phyloP scores from a whole-genome alignment of 2,888 invertebrate species.

The Eurytoma californica region DNA sequence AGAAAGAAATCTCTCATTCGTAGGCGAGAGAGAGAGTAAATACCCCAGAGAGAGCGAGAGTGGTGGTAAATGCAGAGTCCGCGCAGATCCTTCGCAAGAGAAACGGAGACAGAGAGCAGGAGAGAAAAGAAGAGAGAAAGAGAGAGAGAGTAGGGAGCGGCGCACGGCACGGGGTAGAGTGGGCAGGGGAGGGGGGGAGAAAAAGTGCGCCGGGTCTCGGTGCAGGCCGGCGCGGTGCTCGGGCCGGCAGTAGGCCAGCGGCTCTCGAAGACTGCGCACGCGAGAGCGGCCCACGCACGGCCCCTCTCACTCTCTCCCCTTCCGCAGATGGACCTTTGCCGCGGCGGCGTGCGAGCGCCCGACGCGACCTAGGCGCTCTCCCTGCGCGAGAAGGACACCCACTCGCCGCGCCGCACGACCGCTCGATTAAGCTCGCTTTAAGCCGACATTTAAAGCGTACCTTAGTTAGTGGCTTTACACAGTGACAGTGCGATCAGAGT shows the following conservation, averaged over 20 bases:
- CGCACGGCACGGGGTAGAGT: slow-evolving; percentile 25
- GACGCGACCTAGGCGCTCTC: slow-evolving; percentile 32
- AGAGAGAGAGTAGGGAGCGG: slow-evolving; percentile 38
- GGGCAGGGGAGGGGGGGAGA: background rate
- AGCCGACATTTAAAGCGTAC: slow-evolving; percentile 37
- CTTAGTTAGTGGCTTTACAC: slow-evolving; percentile 37
- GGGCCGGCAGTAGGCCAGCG: slow-evolving; percentile 72
- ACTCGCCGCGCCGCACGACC: background rate
- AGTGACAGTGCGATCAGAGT: slow-evolving; percentile 4
- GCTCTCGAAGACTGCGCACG: slow-evolving; percentile 67
- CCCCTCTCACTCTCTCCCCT: background rate
- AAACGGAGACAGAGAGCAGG: background rate
- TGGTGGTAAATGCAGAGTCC: slow-evolving; percentile 4
- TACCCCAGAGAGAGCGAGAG: slow-evolving; percentile 26
- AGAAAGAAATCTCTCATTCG: background rate
- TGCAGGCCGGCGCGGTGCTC: slow-evolving; percentile 1
- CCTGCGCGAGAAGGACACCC: background rate
- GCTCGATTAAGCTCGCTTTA: slow-evolving; percentile 42
- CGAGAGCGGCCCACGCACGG: slow-evolving; percentile 49
- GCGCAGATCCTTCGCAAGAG: slow-evolving; percentile 9
- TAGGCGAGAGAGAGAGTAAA: slow-evolving; percentile 17
- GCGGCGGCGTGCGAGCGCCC: slow-evolving; percentile 44
- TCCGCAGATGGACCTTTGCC: slow-evolving; percentile 38
- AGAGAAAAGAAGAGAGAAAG: slow-evolving; percentile 38
- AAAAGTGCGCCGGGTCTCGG: slow-evolving; percentile 33